These are phyloP conservation scores for Mnemiopsis leidyi DNA, from an alignment of 37 sponge, comb jelly and placozoan genomes.

Conservation along the genomic window DNA sequence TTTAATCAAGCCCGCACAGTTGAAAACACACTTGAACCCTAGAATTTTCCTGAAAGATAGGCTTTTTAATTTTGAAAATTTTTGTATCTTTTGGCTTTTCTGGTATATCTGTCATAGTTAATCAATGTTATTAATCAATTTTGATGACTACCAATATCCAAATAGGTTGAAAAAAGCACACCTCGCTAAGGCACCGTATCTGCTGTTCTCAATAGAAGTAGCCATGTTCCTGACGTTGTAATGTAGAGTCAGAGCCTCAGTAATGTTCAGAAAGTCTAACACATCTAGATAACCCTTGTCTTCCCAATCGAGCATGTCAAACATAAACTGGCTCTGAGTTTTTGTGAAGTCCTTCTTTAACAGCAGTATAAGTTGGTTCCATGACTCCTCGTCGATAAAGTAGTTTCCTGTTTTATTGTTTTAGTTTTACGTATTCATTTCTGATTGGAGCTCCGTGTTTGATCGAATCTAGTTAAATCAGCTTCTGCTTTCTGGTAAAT, in stretches of 20 bases:
- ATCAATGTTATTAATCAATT: too few species aligned
- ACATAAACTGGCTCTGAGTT: conserved; percentile 24
- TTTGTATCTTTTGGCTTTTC: too few species aligned
- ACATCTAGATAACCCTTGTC: conserved; percentile 44
- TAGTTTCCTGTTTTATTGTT: not conserved
- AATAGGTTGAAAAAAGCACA: too few species aligned
- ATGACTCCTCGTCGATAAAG: not conserved
- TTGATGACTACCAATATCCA: too few species aligned
- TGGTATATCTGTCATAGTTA: too few species aligned
- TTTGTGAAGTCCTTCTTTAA: conserved; percentile 41
- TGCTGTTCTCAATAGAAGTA: not conserved
- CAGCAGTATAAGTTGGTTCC: not conserved
- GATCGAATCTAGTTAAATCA: too few species aligned
- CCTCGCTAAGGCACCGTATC: not conserved
- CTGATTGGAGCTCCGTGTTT: too few species aligned
- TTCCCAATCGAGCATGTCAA: conserved; percentile 48
- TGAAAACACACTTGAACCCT: not conserved
- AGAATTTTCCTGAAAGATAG: not conserved
- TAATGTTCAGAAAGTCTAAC: conserved; percentile 56
- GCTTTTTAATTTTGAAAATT: too few species aligned
- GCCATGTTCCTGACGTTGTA: not conserved
- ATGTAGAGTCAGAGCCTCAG: not conserved
- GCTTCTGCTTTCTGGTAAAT: too few species aligned
- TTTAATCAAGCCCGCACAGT: not conserved
- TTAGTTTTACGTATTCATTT: too few species aligned